phyloP scores from a whole-genome alignment of 2,113 vertebrate genomes.

The Brachypodius melanocephalos region DNA sequence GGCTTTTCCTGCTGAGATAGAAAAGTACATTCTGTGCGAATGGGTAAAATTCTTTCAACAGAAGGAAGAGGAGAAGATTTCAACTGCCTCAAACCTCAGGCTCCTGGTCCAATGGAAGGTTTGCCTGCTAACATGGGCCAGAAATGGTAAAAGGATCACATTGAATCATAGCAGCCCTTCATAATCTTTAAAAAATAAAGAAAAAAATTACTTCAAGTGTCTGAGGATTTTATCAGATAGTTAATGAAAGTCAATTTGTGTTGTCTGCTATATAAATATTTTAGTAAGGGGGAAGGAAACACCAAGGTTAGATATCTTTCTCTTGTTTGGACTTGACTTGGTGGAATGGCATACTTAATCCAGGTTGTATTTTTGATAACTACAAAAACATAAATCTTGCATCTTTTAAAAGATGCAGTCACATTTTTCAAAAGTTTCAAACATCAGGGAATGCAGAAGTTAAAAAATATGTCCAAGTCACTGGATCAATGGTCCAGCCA shows the following conservation, averaged over 20 bases:
- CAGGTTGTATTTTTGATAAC: background rate
- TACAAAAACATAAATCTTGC: background rate
- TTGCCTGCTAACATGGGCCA: background rate
- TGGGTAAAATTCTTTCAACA: background rate
- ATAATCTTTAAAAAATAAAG: background rate
- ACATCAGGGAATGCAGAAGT: background rate
- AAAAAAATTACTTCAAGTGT: background rate
- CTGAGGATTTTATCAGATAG: background rate
- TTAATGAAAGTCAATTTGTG: background rate
- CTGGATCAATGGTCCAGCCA: background rate
- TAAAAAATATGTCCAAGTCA: background rate
- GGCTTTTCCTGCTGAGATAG: background rate
- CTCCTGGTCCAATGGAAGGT: background rate
- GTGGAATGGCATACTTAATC: background rate
- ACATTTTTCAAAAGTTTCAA: background rate
- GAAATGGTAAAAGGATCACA: background rate
- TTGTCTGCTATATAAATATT: background rate
- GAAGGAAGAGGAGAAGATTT: background rate
- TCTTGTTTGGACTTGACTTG: background rate
- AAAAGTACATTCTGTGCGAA: background rate
- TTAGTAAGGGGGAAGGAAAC: background rate
- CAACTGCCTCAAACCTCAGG: background rate
- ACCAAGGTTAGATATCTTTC: background rate
- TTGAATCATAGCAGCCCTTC: background rate
- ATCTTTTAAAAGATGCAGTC: background rate